These are phyloP conservation scores for Chrysolophus pictus DNA, from an alignment of 2,797 vertebrate genomes.

Conservation along the genomic window DNA sequence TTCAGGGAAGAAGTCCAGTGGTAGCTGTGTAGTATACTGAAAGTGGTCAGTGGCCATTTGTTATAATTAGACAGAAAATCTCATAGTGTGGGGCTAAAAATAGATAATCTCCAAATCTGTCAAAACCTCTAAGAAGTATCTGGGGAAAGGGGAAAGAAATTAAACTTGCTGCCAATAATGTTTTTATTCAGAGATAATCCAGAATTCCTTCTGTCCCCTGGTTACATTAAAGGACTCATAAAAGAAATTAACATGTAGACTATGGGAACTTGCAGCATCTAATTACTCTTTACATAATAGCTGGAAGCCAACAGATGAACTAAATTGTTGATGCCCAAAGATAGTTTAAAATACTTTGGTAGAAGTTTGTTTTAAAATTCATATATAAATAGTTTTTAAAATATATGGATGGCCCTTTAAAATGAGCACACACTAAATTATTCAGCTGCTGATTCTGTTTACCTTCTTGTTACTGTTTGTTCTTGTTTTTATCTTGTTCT, in stretches of 20 bases:
- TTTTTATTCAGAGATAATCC: constrained; percentile 48
- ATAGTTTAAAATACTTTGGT: constrained; percentile 19
- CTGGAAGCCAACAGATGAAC: constrained; percentile 69
- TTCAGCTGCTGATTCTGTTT: neutral
- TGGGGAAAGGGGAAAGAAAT: neutral
- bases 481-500: neutral
- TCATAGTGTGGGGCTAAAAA: neutral
- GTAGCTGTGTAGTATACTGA: neutral
- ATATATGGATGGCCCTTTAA: neutral
- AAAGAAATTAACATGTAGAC: constrained; percentile 74
- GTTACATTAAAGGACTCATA: constrained; percentile 66
- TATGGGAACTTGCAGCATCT: constrained; percentile 72
- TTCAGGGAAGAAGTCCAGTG: neutral
- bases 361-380: neutral
- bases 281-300: constrained; percentile 71
- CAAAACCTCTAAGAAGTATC: neutral
- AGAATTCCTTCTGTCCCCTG: constrained; percentile 52
- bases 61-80: neutral
- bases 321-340: constrained; percentile 54
- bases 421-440: neutral
- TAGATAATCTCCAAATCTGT: neutral
- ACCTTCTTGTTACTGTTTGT: neutral
- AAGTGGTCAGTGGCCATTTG: neutral
- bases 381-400: neutral
- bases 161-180: constrained; percentile 33